Base-by-base conservation (phyloP, 2,888 invertebrate genomes). In the Copidosoma aretas region DNA sequence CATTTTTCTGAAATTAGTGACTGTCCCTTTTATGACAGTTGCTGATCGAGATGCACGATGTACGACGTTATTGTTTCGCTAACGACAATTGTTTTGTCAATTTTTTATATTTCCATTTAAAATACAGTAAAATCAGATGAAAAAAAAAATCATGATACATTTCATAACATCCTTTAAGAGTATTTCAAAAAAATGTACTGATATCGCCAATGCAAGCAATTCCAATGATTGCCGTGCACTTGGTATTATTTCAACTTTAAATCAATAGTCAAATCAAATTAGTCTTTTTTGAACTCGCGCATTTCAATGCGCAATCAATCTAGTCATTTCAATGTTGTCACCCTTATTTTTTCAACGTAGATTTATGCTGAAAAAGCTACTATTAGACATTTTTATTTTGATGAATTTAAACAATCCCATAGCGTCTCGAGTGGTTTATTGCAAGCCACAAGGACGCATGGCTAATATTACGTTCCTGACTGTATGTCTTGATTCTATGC, bases 361-460 rank as follows among this genome's bases (percentile, higher is more conserved):
- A 32, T 32, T 32, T 32, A 32, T 32, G 8, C 4, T 32, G 8
- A 32, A 32, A 32, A 49, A 60, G 25, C 49, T 32, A 21, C 32
- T 32, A 32, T 32, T 5, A 32, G 32, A 32, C 8, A 32, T 32
- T 32, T 32, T 32, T 32, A 32, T 32, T 32, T 32, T 32, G 32
- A 32, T 32, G 32, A 32, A 32, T 32, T 32, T 32, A 5, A 32
- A 32, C 32, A 32, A 32, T 8, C 8, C 32, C 52, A 68, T 61
- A 64, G 68, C 68, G 68, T 63, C 46, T 65, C 62, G 52, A 21
- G 65, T 71, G 68, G 68, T 65, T 65, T 67, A 54, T n/a, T 49
- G 60, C 67, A 65, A 60, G 60, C 67, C 65, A 68, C 71, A 60
- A 65, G 57, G 65, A 65, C 71, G 67, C 67, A 59, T 65, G 63